A percentile compares a stretch with the other conserved stretches of the same genome.
phyloP scores from a whole-genome alignment of 2,888 invertebrate species.

The Lamellibrachia columna region DNA sequence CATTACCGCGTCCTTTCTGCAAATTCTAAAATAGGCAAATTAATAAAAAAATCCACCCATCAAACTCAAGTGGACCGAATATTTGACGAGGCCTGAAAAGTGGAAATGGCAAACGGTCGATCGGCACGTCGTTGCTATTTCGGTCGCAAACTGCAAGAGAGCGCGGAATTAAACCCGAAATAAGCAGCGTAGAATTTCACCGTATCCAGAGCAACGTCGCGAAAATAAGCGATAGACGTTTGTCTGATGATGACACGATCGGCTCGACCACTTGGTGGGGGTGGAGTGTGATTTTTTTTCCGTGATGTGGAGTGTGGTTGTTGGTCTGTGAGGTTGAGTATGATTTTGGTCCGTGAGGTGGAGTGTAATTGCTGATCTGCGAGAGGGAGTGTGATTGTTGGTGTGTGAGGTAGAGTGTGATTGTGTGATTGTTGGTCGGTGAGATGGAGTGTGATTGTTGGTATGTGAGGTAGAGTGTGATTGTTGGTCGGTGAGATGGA shows the following conservation, averaged over 20 bases:
- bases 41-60: background rate
- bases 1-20: background rate
- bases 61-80: background rate
- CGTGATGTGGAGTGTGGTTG: too few relatives aligned
- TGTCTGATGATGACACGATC: background rate
- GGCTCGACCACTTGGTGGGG: background rate
- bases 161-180: background rate
- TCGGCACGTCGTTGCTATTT: conserved; percentile 6
- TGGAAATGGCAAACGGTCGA: conserved; percentile 11
- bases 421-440: too few relatives aligned
- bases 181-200: background rate
- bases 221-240: background rate
- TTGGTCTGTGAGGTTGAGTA: too few relatives aligned
- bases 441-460: too few relatives aligned
- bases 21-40: background rate
- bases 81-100: background rate
- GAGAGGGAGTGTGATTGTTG: too few relatives aligned
- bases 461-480: too few relatives aligned
- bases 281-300: too few relatives aligned
- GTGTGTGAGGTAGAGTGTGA: too few relatives aligned
- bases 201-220: background rate
- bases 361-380: too few relatives aligned
- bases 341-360: too few relatives aligned
- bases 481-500: too few relatives aligned
- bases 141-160: background rate